A percentile compares a stretch with the other conserved stretches of the same genome.
These are phyloP conservation scores for Wiebesia pumilae DNA, from an alignment of 1,140 invertebrate genomes.

Conservation along the genomic window DNA sequence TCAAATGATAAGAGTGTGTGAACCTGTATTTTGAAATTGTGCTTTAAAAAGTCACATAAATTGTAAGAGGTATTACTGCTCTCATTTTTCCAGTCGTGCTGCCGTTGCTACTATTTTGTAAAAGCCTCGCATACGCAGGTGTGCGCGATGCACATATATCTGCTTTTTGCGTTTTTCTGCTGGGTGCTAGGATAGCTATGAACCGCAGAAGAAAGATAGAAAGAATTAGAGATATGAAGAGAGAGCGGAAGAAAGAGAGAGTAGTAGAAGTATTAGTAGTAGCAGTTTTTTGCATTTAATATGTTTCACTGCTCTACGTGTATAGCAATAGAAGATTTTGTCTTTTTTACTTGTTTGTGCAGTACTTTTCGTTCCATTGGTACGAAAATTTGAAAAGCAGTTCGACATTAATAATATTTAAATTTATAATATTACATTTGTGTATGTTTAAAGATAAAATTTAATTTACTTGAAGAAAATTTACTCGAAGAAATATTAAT, in stretches of 20 bases:
- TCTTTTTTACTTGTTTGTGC: neutral
- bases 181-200: neutral
- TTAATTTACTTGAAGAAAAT: too few species aligned
- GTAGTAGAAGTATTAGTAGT: neutral
- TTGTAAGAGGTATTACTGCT: conserved; percentile 38
- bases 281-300: conserved; percentile 24
- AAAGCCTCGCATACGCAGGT: neutral
- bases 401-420: too few species aligned
- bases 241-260: neutral
- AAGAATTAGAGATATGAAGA: neutral
- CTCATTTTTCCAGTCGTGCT: neutral
- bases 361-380: neutral
- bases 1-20: conserved; percentile 6
- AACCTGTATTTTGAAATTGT: neutral
- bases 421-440: too few species aligned
- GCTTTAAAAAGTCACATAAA: conserved; percentile 40
- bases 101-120: conserved; percentile 26
- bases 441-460: too few species aligned
- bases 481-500: too few species aligned
- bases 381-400: neutral
- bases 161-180: neutral
- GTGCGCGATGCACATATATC: neutral
- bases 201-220: neutral
- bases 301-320: neutral
- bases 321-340: neutral